Base-by-base conservation (phyloP, 23 tunicate species). In the Styela clava region DNA sequence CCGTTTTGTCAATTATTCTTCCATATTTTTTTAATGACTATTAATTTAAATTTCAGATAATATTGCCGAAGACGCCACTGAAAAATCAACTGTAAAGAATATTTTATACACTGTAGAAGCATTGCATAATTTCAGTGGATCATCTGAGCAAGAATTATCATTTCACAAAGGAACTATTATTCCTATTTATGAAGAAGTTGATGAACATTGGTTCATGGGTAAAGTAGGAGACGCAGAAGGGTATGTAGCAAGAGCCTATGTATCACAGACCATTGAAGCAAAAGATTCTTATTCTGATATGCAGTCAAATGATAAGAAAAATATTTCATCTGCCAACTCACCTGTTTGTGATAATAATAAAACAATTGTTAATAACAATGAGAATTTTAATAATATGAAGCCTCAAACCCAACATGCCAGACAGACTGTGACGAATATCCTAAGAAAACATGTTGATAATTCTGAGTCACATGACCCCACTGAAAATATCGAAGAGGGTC, bases 201-300 rank as follows among this genome's bases (percentile, higher is more conserved):
- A 87, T 52, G 92, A 88, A 20, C 86, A 74, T 81, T 88, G 92
- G 92, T 30, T 88, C 78, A 36, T 74, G 31, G 92, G 92, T 20
- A 83, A 88, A 73, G n/a, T 88, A 26, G 76, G 37, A 19, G 52
- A 56, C 61, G 0, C 35, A 2, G 25, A 65, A 23, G 92, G 92
- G 12, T 83, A 68, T 33, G 52, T 83, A 7, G 88, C 87, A 2
- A 73, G 74, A 78, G 70, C 81, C 21, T 88, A 83, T 74, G 87
- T 88, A 16, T 24, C 83, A 64, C 65, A 24, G 44, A n/a, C 31
- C 67, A 33, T 12, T 67, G 28, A 21, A 0, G 16, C 27, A 23
- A 33, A 21, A 31, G 29, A 74, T 34, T 62, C 56, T 16, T 28
- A 37, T 18, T 26, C 24, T 44, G 2, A 34, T 21, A 3, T 28